A percentile compares a stretch with the other conserved stretches of the same genome.
Evolutionary conservation across 2,113 vertebrate genomes (phyloP).

Genomic region (Nestor notabilis): DNA sequence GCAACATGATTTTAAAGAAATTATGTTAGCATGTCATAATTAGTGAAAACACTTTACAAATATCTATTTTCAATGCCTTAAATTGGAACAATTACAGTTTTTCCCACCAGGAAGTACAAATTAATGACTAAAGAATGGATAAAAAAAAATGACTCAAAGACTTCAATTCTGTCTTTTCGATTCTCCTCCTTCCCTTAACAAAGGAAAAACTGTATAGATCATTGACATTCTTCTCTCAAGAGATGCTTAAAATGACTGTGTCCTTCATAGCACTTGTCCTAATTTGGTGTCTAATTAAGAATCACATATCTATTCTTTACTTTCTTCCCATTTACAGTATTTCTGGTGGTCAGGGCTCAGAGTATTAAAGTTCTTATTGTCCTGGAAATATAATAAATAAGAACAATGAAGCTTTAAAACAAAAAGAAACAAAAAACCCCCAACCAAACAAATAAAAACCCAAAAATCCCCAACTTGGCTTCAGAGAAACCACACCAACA

Average conservation of each 20-base stretch:
- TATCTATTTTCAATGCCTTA: constrained; percentile 22
- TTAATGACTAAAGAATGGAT: not conserved
- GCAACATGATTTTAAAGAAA: not conserved
- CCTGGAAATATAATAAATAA: not conserved
- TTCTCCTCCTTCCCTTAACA: not conserved
- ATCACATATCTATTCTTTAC: not conserved
- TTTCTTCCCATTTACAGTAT: not conserved
- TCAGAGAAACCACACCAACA: not conserved
- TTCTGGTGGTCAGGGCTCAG: not conserved
- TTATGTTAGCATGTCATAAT: not conserved
- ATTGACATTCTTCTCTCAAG: constrained; percentile 30
- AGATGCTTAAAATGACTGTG: constrained; percentile 14
- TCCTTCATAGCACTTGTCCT: constrained; percentile 1
- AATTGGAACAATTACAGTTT: not conserved
- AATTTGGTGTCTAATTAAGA: constrained; percentile 42
- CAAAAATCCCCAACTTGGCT: not conserved
- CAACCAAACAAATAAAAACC: not conserved
- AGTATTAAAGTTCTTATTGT: not conserved
- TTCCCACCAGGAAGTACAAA: not conserved
- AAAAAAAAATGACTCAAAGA: not conserved
- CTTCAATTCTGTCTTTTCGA: not conserved
- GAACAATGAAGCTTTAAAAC: not conserved
- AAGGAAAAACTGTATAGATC: not conserved
- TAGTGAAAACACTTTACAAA: not conserved
- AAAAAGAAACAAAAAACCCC: not conserved